Base-by-base conservation (phyloP, 2,113 vertebrate species). In the Heteronetta atricapilla region DNA sequence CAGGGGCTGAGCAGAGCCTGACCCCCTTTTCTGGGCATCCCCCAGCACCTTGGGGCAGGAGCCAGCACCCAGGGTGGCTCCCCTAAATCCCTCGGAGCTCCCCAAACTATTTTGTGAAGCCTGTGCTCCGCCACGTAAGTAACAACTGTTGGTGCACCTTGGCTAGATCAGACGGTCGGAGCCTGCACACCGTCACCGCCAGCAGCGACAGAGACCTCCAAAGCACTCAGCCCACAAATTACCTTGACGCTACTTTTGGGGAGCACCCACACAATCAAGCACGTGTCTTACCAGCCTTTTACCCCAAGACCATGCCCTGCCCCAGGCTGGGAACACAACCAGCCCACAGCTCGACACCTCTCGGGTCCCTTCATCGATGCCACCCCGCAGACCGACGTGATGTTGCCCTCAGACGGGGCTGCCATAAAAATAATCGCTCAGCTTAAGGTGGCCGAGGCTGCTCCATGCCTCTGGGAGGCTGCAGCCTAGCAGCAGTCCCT, bases 181-280 rank as follows among this genome's bases (percentile, higher is more conserved):
- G 78, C 18, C 1, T 1, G 11, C 48, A 13, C 2, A 0, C 16
- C 67, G 14, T 3, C 62, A 4, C 29, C 22, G 21, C 60, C 72
- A 86, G 58, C 4, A 0, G 19, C 0, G 3, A 52, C 2, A 0
- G 26, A 33, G 26, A 58, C 22, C 75, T 55, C 31, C 11, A n/a
- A 21, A 28, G 11, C 25, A 10, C n/a, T 16, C 77, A 38, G 26
- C 16, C 10, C 55, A 40, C 33, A 25, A 9, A 18, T 60, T 40
- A 15, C 1, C 40, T 48, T 5, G 9, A 23, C 9, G 3, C 4
- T 10, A 14, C 22, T n/a, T 63, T 12, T 53, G 10, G 12, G 58
- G 33, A 80, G 46, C 38, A 38, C 1, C 0, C 13, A 23, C 38
- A n/a, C 40, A 13, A 34, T 18, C 55, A 68, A 26, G 33, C 25